Base-by-base conservation (phyloP, 2,113 vertebrate species). In the Junco hyemalis region DNA sequence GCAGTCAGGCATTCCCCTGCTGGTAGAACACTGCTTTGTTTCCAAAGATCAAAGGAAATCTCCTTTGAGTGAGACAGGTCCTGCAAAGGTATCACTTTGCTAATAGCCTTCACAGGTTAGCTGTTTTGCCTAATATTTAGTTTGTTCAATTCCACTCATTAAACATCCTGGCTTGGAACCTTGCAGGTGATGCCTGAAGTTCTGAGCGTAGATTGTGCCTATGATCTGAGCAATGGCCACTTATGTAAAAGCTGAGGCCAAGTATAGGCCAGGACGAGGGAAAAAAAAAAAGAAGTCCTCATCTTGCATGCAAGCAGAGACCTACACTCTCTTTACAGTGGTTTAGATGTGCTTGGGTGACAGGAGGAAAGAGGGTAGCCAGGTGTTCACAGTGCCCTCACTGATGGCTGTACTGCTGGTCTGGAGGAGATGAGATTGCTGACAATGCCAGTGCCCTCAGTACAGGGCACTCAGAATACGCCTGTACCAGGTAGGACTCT, bases 1-100 rank as follows among this genome's bases (percentile, higher is more conserved):
- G 47, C 38, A 92, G 35, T 59, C 76, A 88, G 79, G 47, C 51
- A 54, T 74, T 85, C 57, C 42, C 64, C 80, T 88, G 35, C 60
- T 77, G 60, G 47, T 18, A 86, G 23, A 86, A 77, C 31, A 45
- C 24, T 21, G 17, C 60, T 84, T 86, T 89, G 65, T 81, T 93
- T 92, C 61, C 36, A 28, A 86, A 92, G 65, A 81, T 86, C 70
- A 86, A 90, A 79, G 36, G 31, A 57, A n/a, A 57, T 57, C 45
- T 11, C 13, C 29, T 93, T 76, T 90, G 33, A 79, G 28, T 1
- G 3, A 81, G 29, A 66, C 59, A 56, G 13, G 44, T 72, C 57
- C 20, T 54, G 20, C 56, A 69, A 71, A 81, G 40, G 40, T 56
- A 50, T 64, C 31, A 76, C 9, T 36, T 22, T 47, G n/a, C 31